phyloP scores from a whole-genome alignment of 2,797 vertebrate species.

The Enteromius unitaeniatus region DNA sequence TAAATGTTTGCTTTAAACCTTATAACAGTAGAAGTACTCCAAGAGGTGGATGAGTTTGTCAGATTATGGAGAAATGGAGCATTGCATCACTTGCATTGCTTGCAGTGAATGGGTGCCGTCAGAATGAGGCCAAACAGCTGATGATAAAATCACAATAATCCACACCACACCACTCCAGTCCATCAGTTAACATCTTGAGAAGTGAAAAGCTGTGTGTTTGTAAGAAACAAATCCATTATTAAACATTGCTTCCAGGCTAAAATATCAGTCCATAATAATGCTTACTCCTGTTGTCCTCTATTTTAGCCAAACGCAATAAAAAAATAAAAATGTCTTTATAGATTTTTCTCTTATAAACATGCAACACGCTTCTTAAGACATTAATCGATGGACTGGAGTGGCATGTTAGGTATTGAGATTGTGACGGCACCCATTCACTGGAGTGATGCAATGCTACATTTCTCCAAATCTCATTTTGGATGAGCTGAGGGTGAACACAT shows the following conservation, averaged over 20 bases:
- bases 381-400: background rate
- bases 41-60: background rate
- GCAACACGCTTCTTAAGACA: fast-evolving
- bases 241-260: background rate
- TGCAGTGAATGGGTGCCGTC: background rate
- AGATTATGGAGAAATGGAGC: background rate
- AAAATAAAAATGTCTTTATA: too few relatives aligned
- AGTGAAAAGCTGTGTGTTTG: too few relatives aligned
- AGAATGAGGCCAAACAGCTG: background rate
- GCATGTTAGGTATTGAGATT: background rate
- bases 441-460: background rate
- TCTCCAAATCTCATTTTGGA: background rate
- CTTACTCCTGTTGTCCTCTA: too few relatives aligned
- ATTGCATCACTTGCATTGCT: background rate
- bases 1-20: background rate
- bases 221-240: background rate
- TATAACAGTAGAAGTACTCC: background rate
- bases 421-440: background rate
- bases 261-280: too few relatives aligned
- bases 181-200: too few relatives aligned
- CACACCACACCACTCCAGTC: background rate
- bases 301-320: too few relatives aligned
- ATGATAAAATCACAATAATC: background rate
- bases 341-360: too few relatives aligned
- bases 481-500: background rate